Percentiles rank a stretch among this genome's conserved stretches.
Evolutionary conservation across 2,888 invertebrate species (phyloP).

Genomic region (Pterostichus niger): DNA sequence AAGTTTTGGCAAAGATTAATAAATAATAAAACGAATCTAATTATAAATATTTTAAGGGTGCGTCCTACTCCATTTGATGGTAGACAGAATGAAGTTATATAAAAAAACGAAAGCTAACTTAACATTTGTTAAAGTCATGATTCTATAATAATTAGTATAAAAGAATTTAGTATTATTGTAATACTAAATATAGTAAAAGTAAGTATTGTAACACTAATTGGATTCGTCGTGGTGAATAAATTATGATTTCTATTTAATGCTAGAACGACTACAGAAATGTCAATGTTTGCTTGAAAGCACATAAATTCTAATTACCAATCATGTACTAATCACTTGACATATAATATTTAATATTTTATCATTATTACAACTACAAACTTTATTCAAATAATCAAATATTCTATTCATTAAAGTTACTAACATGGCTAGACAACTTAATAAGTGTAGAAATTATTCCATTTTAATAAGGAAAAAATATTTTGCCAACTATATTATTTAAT

Average conservation of each 20-base stretch:
- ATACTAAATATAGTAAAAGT: no score
- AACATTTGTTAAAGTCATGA: no score
- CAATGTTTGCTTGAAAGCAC: background rate
- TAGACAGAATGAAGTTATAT: no score
- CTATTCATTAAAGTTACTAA: background rate
- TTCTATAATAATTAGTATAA: no score
- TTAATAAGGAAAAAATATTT: background rate
- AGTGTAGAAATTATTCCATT: background rate
- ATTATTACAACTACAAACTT: background rate
- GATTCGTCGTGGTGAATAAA: no score
- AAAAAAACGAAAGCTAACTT: no score
- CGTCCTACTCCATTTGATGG: no score
- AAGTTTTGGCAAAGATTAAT: no score
- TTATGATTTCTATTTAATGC: background rate
- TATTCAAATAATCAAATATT: background rate
- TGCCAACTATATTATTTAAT: conserved; percentile 7
- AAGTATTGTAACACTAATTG: no score
- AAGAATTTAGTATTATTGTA: no score
- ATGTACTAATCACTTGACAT: background rate
- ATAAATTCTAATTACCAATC: conserved; percentile 2
- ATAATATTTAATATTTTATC: background rate
- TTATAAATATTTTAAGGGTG: no score
- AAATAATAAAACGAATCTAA: no score
- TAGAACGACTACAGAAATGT: background rate
- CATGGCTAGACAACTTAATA: background rate